Base-by-base conservation (phyloP, 1,140 invertebrate genomes). In the Idris sp. region DNA sequence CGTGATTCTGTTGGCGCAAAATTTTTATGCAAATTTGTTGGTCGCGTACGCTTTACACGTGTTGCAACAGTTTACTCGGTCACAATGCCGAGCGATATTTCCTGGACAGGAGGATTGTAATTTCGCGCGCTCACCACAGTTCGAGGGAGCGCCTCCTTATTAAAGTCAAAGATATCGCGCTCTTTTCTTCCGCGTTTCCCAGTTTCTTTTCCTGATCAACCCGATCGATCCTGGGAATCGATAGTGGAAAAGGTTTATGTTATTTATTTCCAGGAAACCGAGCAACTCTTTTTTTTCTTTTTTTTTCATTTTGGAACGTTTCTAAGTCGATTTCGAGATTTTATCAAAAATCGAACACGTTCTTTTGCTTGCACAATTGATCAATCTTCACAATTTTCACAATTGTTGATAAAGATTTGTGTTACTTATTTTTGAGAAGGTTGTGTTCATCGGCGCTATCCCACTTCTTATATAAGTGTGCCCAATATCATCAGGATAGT, bases 61-160 rank as follows among this genome's bases (percentile, higher is more conserved):
- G 28, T 51, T 22, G 44, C 46, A 58, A 56, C 72, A 58, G 71
- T 67, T 74, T 62, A 71, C 59, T 72, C 76, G 74, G 67, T 59
- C 74, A 76, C 68, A 78, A 74, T 74, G 30, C 62, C 68, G 59
- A 49, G 13, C 43, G 49, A 72, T 61, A 67, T 64, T 64, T 64
- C 58, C 58, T 40, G 58, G 11, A 62, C 58, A 62, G 38, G 43
- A 43, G 46, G 15, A 64, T 26, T 46, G 61, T 54, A 65, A 65
- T 65, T 65, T 65, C 40, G 59, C 40, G 59, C 46, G 46, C 26
- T 44, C 48, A 19, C 38, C 61, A 53, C 25, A n/a, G n/a, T 51
- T 38, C 26, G 30, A 64, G 38, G 40, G 38, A 53, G 48, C 61
- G 49, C 61, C 61, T 65, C 61, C 61, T 65, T 65, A 65, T 54